A percentile compares a stretch with the other conserved stretches of the same genome.
These are phyloP conservation scores for Ophion costatus DNA, from an alignment of 2,888 invertebrate genomes.

Conservation along the genomic window DNA sequence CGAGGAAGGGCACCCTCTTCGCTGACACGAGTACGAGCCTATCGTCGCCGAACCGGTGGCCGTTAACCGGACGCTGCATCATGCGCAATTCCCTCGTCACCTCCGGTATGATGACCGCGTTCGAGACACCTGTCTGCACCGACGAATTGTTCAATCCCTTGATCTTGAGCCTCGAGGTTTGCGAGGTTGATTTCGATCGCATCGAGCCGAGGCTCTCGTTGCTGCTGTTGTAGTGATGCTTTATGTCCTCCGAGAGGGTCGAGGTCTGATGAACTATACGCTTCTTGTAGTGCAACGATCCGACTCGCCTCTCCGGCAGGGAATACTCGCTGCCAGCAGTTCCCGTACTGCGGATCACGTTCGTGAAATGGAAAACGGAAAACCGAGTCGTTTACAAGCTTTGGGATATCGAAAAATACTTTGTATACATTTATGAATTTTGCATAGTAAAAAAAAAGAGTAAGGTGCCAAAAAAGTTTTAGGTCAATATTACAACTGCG, in stretches of 20 bases:
- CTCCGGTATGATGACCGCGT: constrained; percentile 80
- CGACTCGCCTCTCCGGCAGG: constrained; percentile 84
- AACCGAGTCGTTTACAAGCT: background rate
- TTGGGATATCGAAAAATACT: background rate
- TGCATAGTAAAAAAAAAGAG: too few species aligned
- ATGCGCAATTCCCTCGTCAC: constrained; percentile 83
- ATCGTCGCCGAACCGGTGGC: constrained; percentile 90
- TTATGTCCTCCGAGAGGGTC: constrained; percentile 84
- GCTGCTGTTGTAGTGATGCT: constrained; percentile 90
- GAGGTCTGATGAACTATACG: constrained; percentile 82
- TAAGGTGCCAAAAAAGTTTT: too few species aligned
- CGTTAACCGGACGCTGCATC: constrained; percentile 85
- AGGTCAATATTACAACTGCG: too few species aligned
- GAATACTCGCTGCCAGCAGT: constrained; percentile 85
- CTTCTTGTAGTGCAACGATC: constrained; percentile 82
- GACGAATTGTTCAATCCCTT: constrained; percentile 83
- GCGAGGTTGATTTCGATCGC: constrained; percentile 85
- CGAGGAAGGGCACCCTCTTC: constrained; percentile 91
- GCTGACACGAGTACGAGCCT: constrained; percentile 92
- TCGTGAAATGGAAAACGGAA: constrained; percentile 60
- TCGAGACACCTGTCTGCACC: constrained; percentile 84
- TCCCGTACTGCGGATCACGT: constrained; percentile 81
- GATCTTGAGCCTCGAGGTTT: constrained; percentile 86
- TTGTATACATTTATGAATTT: background rate
- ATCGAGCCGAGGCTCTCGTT: constrained; percentile 91